Evolutionary conservation across 2,113 vertebrate genomes (phyloP).

Genomic region (Leucoraja erinaceus): DNA sequence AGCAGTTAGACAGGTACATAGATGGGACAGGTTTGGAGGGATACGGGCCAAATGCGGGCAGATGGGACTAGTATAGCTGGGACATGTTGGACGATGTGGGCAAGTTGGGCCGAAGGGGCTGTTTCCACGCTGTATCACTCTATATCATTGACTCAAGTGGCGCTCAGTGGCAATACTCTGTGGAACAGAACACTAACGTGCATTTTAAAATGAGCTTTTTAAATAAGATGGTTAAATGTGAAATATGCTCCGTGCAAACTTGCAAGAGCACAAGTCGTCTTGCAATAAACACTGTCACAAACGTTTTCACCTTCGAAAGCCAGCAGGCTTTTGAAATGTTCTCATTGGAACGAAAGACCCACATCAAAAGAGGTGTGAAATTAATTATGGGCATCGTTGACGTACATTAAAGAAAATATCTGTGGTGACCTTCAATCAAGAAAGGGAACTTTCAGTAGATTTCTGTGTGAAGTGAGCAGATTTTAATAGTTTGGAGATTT

Average conservation of each 20-base stretch:
- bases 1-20: too few species aligned
- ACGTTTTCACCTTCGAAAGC: not conserved
- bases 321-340: not conserved
- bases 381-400: not conserved
- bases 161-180: not conserved
- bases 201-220: not conserved
- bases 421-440: not conserved
- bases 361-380: not conserved
- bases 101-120: too few species aligned
- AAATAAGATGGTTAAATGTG: not conserved
- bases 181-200: not conserved
- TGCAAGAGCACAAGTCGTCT: not conserved
- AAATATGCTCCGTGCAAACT: not conserved
- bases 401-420: not conserved
- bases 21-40: too few species aligned
- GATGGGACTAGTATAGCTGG: too few species aligned
- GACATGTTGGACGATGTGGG: too few species aligned
- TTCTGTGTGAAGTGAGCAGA: not conserved
- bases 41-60: too few species aligned
- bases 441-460: not conserved
- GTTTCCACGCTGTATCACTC: too few species aligned
- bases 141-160: too few species aligned
- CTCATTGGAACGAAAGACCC: not conserved
- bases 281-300: not conserved
- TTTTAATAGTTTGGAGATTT: not conserved